Base-by-base conservation (phyloP, 92 coral and sea anemone genomes). In the Siderastrea radians region DNA sequence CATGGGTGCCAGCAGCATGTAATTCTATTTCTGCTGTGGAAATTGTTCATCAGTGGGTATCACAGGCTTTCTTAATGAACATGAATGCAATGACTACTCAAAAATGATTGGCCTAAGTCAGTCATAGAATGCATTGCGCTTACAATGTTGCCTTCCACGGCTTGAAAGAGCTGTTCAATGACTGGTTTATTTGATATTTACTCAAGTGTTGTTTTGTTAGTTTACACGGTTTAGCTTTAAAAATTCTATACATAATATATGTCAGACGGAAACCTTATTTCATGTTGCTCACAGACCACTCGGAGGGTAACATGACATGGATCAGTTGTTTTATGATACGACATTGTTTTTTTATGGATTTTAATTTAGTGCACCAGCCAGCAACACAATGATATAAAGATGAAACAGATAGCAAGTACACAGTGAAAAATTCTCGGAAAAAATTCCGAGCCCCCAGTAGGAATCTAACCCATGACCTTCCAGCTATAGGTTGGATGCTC, bases 41-140 rank as follows among this genome's bases (percentile, higher is more conserved):
- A 86, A 78, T 78, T 80, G 82, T 75, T 85, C 90, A n/a, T 79
- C 78, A 8, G 84, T 80, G 45, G 93, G 90, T 11, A 90, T 90
- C 15, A 59, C 53, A 72, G 62, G 63, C 55, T 92, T 88, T 76
- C 74, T 74, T 16, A 49, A 75, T 59, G 76, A 50, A 46, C 95
- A 92, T 84, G 81, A 49, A 47, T 92, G 92, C 81, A 92, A 92
- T 73, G 71, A 68, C 61, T 88, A 71, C 82, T 92, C 90, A 51
- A 80, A 74, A 52, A 79, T 88, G 92, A 72, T 88, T 45, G 78
- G 79, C 47, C 65, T 69, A 86, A 73, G 54, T 76, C 76, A 55
- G 57, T n/a, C 69, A 78, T 61, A 61, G 83, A 7, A 46, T 62
- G 59, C 54, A 78, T 78, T 78, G 7, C 49, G 54, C 55, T 67